Base-by-base conservation (phyloP, 1,140 invertebrate genomes). In the Archivesica marissinica region DNA sequence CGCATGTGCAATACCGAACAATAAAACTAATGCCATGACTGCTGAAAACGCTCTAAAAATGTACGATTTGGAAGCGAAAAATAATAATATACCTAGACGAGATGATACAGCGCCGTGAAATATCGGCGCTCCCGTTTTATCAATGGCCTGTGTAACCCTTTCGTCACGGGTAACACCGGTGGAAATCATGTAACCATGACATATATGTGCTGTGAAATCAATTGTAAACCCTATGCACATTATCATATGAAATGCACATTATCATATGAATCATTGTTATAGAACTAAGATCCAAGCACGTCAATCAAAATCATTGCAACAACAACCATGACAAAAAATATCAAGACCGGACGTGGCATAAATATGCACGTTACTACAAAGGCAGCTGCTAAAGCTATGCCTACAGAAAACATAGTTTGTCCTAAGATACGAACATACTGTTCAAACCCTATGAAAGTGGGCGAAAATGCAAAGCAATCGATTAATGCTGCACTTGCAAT, bases 231-330 rank as follows among this genome's bases (percentile, higher is more conserved):
- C 99, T 41, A 99, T 99, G 90, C 98, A 99, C 98, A 99, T 99
- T 61, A 99, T 99, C 0, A 99, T 95, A 91, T n/a, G n/a, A n/a
- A n/a, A n/a, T n/a, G n/a, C n/a, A n/a, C n/a, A n/a, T n/a, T n/a
- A n/a, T n/a, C n/a, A n/a, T n/a, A 91, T 99, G 99, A 41, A 99
- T 99, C 98, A 99, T 99, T 0, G 98, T 99, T 89, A 99, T 99
- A 3, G 98, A 98, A 93, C 99, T 98, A n/a, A n/a, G n/a, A n/a
- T n/a, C n/a, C n/a, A n/a, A n/a, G n/a, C n/a, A n/a, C n/a, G n/a
- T n/a, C n/a, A n/a, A n/a, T n/a, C n/a, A n/a, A n/a, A n/a, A n/a
- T n/a, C n/a, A n/a, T n/a, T n/a, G n/a, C n/a, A n/a, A n/a, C n/a
- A n/a, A n/a, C n/a, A n/a, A n/a, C n/a, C n/a, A n/a, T n/a, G n/a